Evolutionary conservation across 1,140 invertebrate species (phyloP).

Genomic region (Lasaia peninsularis): DNA sequence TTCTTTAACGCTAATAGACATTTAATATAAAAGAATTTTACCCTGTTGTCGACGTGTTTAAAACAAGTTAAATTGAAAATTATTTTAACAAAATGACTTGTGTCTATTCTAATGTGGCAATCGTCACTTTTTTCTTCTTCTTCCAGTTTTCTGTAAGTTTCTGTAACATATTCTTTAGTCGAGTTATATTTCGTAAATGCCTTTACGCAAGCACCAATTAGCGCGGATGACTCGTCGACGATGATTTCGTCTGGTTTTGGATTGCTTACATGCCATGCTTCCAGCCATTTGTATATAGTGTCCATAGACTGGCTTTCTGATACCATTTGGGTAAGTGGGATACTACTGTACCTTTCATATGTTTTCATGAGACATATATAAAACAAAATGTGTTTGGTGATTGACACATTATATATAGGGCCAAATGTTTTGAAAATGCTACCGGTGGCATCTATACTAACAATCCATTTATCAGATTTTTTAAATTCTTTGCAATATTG

Average conservation of each 20-base stretch:
- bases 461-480: background rate
- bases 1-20: background rate
- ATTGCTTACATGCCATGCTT: background rate
- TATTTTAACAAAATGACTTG: background rate
- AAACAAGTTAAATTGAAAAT: background rate
- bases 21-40: background rate
- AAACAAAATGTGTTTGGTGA: background rate
- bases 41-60: background rate
- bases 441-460: background rate
- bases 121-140: background rate
- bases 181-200: background rate
- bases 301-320: background rate
- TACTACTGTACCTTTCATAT: background rate
- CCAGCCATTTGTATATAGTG: background rate
- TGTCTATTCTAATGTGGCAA: background rate
- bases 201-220: background rate
- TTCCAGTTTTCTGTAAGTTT: background rate
- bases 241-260: background rate
- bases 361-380: background rate
- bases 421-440: background rate
- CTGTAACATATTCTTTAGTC: background rate
- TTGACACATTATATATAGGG: accelerated
- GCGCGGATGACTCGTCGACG: background rate
- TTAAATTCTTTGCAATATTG: background rate
- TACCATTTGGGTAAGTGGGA: background rate